phyloP scores from a whole-genome alignment of 2,888 invertebrate species.

The Rotaria magnacalcarata region DNA sequence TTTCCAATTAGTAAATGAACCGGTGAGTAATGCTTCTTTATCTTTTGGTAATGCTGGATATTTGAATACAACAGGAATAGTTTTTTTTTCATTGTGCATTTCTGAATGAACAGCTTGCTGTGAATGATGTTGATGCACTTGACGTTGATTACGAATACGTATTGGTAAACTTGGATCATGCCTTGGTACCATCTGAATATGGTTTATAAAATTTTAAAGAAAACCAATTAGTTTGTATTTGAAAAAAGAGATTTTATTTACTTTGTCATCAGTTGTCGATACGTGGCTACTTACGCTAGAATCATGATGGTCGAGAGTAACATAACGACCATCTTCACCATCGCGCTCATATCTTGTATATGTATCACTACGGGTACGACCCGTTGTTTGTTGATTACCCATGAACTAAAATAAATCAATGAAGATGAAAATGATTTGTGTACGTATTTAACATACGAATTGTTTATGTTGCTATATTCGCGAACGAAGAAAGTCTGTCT shows the following conservation, averaged over 20 bases:
- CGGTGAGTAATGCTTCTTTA: conserved; percentile 43
- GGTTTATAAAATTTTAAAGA: background rate
- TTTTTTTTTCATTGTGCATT: conserved; percentile 10
- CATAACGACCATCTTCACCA: conserved; percentile 36
- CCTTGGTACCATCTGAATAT: background rate
- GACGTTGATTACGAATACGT: conserved; percentile 25
- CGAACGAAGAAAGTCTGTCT: background rate
- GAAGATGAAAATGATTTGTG: no score
- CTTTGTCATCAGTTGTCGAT: background rate
- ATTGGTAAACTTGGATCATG: conserved; percentile 30
- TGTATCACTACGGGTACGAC: conserved; percentile 21
- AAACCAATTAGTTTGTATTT: background rate
- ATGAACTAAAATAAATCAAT: background rate
- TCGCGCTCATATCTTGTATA: conserved; percentile 27
- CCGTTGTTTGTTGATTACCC: conserved; percentile 18
- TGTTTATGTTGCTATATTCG: background rate
- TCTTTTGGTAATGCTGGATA: conserved; percentile 41
- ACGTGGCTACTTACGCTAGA: background rate
- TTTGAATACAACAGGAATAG: conserved; percentile 43
- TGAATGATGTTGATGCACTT: background rate
- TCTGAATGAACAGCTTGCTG: background rate
- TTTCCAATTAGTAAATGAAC: conserved; percentile 45
- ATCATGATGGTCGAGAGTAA: background rate
- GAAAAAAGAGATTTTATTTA: background rate
- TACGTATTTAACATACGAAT: background rate